Conservation (phyloP, 92 coral and sea anemone species). For the Porites divaricata region DNA sequence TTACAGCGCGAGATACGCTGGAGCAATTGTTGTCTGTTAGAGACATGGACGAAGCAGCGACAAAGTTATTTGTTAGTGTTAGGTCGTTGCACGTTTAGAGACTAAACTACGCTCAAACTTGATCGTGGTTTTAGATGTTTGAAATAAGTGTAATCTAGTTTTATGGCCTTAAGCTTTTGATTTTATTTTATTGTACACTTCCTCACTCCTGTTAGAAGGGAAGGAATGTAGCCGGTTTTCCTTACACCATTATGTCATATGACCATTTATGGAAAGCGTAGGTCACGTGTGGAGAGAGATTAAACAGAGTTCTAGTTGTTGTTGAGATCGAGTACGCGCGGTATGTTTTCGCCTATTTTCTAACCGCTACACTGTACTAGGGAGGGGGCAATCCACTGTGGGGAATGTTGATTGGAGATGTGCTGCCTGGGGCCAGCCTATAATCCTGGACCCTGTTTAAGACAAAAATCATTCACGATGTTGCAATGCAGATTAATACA, state of each 20-base stretch:
- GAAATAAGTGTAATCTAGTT: neutral
- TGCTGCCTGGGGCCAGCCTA: too few species aligned
- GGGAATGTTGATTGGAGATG: too few species aligned
- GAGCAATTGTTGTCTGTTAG: conserved; percentile 19
- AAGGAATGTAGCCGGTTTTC: neutral
- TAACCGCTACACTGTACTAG: neutral
- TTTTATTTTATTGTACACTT: neutral
- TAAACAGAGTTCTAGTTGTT: too few species aligned
- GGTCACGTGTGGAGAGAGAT: too few species aligned
- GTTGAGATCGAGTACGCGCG: too few species aligned
- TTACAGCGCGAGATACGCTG: conserved; percentile 4
- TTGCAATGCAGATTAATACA: too few species aligned
- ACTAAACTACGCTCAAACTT: neutral
- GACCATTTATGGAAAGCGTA: too few species aligned
- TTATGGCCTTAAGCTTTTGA: neutral
- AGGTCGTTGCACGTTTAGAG: neutral
- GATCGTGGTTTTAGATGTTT: neutral
- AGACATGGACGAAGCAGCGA: conserved; percentile 25
- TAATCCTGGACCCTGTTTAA: too few species aligned
- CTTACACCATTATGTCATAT: too few species aligned
- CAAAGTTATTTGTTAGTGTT: neutral
- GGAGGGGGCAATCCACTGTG: too few species aligned
- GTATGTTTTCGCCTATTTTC: neutral
- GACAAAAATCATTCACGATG: too few species aligned
- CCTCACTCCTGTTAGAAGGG: neutral